Conservation (phyloP, 2,113 vertebrate genomes). For the Galemys pyrenaicus region DNA sequence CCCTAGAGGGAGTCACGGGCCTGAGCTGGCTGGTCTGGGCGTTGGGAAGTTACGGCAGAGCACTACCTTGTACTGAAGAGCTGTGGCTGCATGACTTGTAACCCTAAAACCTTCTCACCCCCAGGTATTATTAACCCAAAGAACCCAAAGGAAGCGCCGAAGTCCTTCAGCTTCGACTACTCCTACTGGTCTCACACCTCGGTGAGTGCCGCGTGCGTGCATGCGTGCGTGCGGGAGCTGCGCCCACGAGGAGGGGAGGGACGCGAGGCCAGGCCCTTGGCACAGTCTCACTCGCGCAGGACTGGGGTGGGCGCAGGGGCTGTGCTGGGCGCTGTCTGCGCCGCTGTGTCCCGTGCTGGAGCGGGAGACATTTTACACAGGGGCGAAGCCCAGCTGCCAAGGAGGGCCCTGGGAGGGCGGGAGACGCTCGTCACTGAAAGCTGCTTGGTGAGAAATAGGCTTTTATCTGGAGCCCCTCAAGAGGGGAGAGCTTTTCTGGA, state of each 20-base stretch:
- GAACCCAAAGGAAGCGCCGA: slow-evolving; percentile 98
- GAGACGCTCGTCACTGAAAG: neutral
- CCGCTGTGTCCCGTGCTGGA: neutral
- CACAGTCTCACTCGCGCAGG: too few relatives aligned
- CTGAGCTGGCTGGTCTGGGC: slow-evolving; percentile 16
- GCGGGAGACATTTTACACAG: neutral
- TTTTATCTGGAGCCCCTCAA: neutral
- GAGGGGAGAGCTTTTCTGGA: neutral
- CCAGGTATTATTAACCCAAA: slow-evolving; percentile 98
- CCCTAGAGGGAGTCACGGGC: neutral
- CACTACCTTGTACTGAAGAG: slow-evolving; percentile 34
- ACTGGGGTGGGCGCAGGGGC: too few relatives aligned
- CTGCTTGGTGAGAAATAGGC: neutral
- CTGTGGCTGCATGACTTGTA: neutral
- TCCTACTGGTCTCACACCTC: slow-evolving; percentile 99
- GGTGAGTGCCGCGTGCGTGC: slow-evolving; percentile 85
- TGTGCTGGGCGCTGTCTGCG: too few relatives aligned
- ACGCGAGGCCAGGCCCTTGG: too few relatives aligned
- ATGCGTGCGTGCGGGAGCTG: accelerated
- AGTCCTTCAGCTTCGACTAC: slow-evolving; percentile 99
- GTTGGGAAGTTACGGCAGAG: neutral
- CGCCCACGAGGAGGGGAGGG: neutral
- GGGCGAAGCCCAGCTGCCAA: neutral
- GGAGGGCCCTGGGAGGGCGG: neutral
- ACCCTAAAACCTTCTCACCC: slow-evolving; percentile 61